Base-by-base conservation (phyloP, 2,113 vertebrate species). In the Rhodinocichla rosea region DNA sequence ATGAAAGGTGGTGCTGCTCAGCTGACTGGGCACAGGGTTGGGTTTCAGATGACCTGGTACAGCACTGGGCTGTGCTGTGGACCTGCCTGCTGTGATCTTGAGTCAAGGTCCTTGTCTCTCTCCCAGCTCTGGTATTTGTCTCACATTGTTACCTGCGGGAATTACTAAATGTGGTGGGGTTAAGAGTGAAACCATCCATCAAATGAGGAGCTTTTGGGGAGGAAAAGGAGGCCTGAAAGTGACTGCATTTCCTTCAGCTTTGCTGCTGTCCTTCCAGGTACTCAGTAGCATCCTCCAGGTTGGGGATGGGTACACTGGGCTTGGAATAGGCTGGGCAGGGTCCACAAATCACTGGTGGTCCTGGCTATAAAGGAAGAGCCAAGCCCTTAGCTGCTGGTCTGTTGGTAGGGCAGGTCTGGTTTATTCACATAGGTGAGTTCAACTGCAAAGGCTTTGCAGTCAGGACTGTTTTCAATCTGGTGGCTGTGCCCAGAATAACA, bases 401-500 rank as follows among this genome's bases (percentile, higher is more conserved):
- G 33, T 71, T 91, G 69, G 24, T 55, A 19, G 26, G 45, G 9
- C 49, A 92, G 55, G 50, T 39, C 64, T 37, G 60, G 30, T 74
- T 74, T 71, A 56, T 67, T 64, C 68, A 21, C 5, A 33, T 32
- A 85, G 84, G 37, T 90, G 53, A 37, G 52, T 83, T 90, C 71
- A 77, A 16, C 32, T 89, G 76, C 56, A 40, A 87, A 71, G 80
- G 11, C 75, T 90, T 33, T 94, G 75, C 1, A 2, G 82, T 40
- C 68, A 83, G 89, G 44, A 56, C 83, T 94, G 83, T 94, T 94
- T 94, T 87, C 76, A 84, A 37, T 97, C 62, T 63, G 60, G 35
- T 81, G 73, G 47, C 83, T 94, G 60, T 94, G 94, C 95, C 95
- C 89, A 97, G 89, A 97, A 96, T 90, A 97, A 97, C 94, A 96